Percentiles rank a stretch among this genome's conserved stretches.
These are phyloP conservation scores for Otolemur crassicaudatus DNA, from an alignment of 2,797 vertebrate genomes.

Conservation along the genomic window DNA sequence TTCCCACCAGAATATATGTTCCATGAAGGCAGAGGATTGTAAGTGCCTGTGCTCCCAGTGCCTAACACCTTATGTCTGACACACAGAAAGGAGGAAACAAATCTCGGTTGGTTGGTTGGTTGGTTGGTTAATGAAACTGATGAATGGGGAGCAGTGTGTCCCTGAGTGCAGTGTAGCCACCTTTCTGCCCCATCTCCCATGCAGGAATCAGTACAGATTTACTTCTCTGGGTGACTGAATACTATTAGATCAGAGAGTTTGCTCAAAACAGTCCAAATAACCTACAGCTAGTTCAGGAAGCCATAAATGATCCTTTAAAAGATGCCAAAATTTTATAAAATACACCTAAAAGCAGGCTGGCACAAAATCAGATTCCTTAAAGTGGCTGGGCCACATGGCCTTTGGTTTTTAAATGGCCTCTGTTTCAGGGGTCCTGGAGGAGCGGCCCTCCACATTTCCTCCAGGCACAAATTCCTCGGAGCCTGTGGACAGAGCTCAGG, in stretches of 20 bases:
- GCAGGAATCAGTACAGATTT: no score
- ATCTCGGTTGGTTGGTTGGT: neutral
- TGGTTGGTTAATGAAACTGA: neutral
- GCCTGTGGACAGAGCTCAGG: neutral
- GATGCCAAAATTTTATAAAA: neutral
- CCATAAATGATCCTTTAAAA: neutral
- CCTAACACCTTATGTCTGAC: neutral
- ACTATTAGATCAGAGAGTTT: neutral
- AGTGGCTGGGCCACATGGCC: neutral
- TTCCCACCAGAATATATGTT: neutral
- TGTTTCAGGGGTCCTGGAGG: neutral
- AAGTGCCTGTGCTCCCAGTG: neutral
- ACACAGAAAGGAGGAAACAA: neutral
- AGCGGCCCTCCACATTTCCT: neutral
- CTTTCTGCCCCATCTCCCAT: neutral
- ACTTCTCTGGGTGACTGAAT: neutral
- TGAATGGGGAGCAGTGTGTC: neutral
- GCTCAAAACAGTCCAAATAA: neutral
- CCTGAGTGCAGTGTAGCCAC: accelerated
- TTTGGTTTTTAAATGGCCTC: neutral
- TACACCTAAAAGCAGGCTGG: neutral
- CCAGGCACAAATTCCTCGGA: neutral
- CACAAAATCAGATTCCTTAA: neutral
- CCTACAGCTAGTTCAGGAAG: neutral
- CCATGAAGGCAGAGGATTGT: neutral